Evolutionary conservation across 2,888 invertebrate genomes (phyloP).

Genomic region (Scaptomyza caliginosa): DNA sequence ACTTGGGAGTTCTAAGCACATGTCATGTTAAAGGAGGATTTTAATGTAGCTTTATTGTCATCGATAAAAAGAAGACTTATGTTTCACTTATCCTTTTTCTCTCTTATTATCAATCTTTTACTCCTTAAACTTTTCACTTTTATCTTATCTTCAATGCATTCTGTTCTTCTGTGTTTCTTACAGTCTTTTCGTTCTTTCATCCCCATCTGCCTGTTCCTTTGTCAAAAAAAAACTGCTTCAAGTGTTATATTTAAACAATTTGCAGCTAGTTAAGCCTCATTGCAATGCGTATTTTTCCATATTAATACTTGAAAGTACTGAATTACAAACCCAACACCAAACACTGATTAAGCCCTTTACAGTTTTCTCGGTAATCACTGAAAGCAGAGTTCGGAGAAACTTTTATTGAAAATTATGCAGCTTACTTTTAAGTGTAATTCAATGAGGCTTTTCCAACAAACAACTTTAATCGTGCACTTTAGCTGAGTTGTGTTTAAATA

Average conservation of each 20-base stretch:
- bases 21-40: background rate
- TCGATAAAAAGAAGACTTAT: no score
- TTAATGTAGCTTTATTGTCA: background rate
- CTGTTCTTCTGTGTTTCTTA: no score
- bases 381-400: background rate
- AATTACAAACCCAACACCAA: no score
- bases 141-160: no score
- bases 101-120: no score
- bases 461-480: background rate
- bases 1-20: background rate
- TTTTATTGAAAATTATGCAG: background rate
- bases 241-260: background rate
- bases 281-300: background rate
- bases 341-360: background rate
- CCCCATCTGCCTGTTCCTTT: background rate
- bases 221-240: no score
- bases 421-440: background rate
- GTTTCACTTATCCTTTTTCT: no score
- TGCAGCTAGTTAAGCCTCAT: background rate
- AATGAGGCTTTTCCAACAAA: background rate
- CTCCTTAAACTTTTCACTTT: no score
- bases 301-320: no score
- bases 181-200: no score
- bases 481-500: conserved; percentile 22
- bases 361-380: background rate